phyloP scores from a whole-genome alignment of 2,888 invertebrate genomes.

The Polydrusus pterygomalis region DNA sequence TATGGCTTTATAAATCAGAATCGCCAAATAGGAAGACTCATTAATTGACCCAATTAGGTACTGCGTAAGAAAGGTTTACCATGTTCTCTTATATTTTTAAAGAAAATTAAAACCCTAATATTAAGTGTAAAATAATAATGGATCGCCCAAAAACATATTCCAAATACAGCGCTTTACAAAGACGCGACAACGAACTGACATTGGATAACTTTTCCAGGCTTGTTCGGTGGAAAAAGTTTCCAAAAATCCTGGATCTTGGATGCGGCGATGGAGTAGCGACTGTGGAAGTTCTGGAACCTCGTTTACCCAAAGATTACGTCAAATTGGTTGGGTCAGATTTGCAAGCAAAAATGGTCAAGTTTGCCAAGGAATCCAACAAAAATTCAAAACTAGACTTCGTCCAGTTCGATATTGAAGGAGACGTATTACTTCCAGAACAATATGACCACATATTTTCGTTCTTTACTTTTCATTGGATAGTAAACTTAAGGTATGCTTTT shows the following conservation, averaged over 20 bases:
- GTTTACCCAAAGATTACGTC: background rate
- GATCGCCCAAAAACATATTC: slow-evolving; percentile 2
- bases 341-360: background rate
- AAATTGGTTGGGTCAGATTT: background rate
- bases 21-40: too few relatives aligned
- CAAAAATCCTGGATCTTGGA: slow-evolving; percentile 13
- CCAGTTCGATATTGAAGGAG: background rate
- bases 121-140: background rate
- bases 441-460: slow-evolving; percentile 7
- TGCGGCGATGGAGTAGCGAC: slow-evolving; percentile 12
- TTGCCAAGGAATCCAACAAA: background rate
- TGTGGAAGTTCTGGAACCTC: background rate
- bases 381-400: background rate
- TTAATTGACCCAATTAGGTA: too few relatives aligned
- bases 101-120: too few relatives aligned
- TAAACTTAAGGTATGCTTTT: background rate
- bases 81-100: too few relatives aligned
- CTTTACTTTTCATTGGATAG: slow-evolving; percentile 4
- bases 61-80: too few relatives aligned
- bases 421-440: slow-evolving; percentile 67
- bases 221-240: background rate
- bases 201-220: background rate
- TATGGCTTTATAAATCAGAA: too few relatives aligned
- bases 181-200: slow-evolving; percentile 4
- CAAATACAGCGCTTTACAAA: background rate